Base-by-base conservation (phyloP, 2,797 vertebrate genomes). In the Bufotes viridis region DNA sequence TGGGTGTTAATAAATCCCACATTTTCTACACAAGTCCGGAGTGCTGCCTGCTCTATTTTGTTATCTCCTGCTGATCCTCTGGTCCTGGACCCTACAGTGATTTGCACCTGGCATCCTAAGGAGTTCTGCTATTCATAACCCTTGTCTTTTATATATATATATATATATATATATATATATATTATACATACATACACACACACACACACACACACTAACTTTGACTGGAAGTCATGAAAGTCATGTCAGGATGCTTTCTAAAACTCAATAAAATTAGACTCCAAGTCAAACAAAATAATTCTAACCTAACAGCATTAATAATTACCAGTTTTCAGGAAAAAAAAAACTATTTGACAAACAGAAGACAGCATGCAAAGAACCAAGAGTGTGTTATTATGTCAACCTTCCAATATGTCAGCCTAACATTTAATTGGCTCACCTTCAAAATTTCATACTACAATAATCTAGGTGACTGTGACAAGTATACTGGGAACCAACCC, bases 401-500 rank as follows among this genome's bases (percentile, higher is more conserved):
- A 86, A 61, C 81, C 84, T 83, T 81, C 83, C 84, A 79, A 78
- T 65, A 72, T 86, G 88, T 89, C 88, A 89, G 84, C 34, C 87
- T 78, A 79, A 49, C 70, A 87, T 83, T 89, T 89, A 89, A 89
- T 89, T 89, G 88, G 88, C 80, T 89, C 84, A 20, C 42, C 57
- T 82, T 82, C 80, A 87, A 83, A 86, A 80, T 81, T 29, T 70
- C 80, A 83, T 69, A 70, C 78, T 87, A 86, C 84, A 86, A 89
- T 89, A 82, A 86, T 79, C 76, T 82, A 87, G 79, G 53, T 89
- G 72, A 89, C 70, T 89, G 80, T 89, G 88, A 89, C 88, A 89
- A 89, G 80, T 83, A 85, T 63, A 87, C 53, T 89, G 88, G 79
- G 78, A 89, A 69, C 29, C 79, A 82, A 86, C 75, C 74, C 76